phyloP scores from a whole-genome alignment of 2,113 vertebrate species.

The Hypanus sabinus region DNA sequence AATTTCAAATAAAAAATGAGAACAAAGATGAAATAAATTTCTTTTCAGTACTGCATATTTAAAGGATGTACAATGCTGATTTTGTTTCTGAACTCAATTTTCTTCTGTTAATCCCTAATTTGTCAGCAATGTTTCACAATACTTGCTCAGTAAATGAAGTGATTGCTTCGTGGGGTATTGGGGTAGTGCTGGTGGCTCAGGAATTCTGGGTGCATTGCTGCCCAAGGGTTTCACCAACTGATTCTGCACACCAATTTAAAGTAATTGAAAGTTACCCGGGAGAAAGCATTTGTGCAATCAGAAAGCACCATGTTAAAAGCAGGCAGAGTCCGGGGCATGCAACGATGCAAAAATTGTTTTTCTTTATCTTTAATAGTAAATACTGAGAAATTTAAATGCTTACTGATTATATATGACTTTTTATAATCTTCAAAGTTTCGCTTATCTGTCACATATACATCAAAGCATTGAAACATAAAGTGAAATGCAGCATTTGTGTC shows the following conservation, averaged over 20 bases:
- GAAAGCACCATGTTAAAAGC: background rate
- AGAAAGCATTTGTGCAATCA: background rate
- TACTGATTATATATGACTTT: background rate
- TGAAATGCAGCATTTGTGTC: no score
- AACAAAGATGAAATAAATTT: background rate
- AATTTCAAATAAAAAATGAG: background rate
- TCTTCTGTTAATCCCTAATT: background rate
- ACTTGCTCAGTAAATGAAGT: background rate
- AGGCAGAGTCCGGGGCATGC: background rate
- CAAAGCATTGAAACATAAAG: no score
- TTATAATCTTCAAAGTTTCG: no score
- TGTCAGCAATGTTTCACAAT: background rate
- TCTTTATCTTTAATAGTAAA: background rate
- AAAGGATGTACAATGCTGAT: background rate
- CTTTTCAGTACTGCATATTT: background rate
- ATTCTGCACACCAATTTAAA: background rate
- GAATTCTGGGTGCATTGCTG: background rate
- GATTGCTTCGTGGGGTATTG: background rate
- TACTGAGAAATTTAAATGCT: background rate
- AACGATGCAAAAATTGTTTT: background rate
- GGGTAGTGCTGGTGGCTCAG: no score
- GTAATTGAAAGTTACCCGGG: background rate
- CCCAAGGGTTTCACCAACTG: background rate
- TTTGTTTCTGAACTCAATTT: background rate
- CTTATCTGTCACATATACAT: no score